Evolutionary conservation across 2,797 vertebrate genomes (phyloP).

Genomic region (Amblyraja radiata): DNA sequence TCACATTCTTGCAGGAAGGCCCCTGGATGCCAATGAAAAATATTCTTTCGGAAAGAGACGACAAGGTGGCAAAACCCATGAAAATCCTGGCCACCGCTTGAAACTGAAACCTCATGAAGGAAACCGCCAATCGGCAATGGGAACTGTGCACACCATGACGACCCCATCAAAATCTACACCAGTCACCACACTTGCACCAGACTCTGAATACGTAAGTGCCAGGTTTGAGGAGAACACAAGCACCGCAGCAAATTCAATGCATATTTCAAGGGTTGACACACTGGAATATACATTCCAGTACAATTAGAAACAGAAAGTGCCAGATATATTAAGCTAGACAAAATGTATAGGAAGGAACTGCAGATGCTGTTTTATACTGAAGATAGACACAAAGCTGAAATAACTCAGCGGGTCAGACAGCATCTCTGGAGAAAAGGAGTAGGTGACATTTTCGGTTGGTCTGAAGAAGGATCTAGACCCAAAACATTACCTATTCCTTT

Average conservation of each 20-base stretch:
- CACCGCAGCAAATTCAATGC: not conserved
- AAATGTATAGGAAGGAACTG: too few species aligned
- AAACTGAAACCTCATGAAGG: not conserved
- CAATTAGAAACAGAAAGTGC: not conserved
- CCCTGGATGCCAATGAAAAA: not conserved
- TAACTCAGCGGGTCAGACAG: too few species aligned
- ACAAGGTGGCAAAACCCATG: not conserved
- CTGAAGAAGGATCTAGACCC: too few species aligned
- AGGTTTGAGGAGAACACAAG: not conserved
- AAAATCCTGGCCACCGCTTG: not conserved
- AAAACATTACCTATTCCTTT: too few species aligned
- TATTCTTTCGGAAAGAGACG: not conserved
- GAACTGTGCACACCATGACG: not conserved
- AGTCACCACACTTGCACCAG: not conserved
- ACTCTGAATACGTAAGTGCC: constrained; percentile 31
- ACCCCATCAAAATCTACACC: not conserved
- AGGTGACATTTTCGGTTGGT: too few species aligned
- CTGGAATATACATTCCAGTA: not conserved
- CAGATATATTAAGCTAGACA: not conserved
- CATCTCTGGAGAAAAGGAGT: too few species aligned
- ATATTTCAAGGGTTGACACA: not conserved
- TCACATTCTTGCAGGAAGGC: not conserved
- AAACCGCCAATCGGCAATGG: not conserved
- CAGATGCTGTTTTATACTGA: too few species aligned
- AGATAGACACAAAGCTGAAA: too few species aligned